Conservation (phyloP, 1,140 invertebrate genomes). For the Eriosoma lanigerum region DNA sequence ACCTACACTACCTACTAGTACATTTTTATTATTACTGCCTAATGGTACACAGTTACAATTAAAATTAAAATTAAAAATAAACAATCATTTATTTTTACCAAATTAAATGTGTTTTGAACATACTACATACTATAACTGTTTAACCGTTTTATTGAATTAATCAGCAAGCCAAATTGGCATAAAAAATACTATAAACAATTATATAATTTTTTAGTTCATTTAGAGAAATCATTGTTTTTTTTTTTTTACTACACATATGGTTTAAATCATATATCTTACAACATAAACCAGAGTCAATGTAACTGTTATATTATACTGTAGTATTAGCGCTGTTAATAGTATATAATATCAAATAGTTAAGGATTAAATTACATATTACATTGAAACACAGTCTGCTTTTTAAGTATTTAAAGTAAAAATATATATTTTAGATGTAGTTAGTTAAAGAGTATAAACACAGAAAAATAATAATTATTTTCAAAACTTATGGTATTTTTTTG, state of each 20-base stretch:
- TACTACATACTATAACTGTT: too few species aligned
- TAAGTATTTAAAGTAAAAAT: conserved; percentile 40
- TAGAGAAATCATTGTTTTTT: background rate
- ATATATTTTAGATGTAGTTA: conserved; percentile 44
- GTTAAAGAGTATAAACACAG: conserved; percentile 28
- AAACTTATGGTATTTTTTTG: background rate
- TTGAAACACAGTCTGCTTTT: conserved; percentile 7
- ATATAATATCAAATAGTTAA: conserved; percentile 7
- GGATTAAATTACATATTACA: background rate
- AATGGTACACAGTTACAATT: too few species aligned
- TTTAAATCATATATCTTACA: background rate
- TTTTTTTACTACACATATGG: background rate
- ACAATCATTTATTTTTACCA: too few species aligned
- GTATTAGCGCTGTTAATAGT: conserved; percentile 8
- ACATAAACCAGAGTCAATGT: background rate
- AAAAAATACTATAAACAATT: too few species aligned
- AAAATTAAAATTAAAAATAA: too few species aligned
- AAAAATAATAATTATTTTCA: conserved; percentile 13
- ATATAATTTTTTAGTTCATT: background rate
- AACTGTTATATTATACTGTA: conserved; percentile 1
- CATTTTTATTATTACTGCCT: too few species aligned
- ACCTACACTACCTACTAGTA: too few species aligned
- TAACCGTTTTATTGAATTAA: too few species aligned
- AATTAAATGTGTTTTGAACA: too few species aligned
- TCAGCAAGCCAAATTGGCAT: too few species aligned